A percentile compares a stretch with the other conserved stretches of the same genome.
Conservation (phyloP, 1,140 invertebrate species). For the Druon quercuslanigerum region DNA sequence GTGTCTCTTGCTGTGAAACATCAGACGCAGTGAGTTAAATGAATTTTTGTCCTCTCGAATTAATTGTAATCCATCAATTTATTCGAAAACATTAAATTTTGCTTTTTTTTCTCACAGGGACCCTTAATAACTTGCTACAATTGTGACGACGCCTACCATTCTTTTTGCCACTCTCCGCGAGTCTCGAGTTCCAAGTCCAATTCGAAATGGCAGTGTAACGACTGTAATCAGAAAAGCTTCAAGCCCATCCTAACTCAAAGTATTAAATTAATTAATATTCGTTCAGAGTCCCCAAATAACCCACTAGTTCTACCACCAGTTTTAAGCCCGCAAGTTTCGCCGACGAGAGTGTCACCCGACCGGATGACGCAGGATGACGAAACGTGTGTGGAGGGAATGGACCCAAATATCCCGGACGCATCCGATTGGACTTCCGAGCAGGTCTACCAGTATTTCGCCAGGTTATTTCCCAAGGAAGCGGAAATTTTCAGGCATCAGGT, state of each 20-base stretch:
- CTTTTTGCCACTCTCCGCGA: slow-evolving; percentile 82
- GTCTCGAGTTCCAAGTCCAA: slow-evolving; percentile 68
- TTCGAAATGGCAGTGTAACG: slow-evolving; percentile 68
- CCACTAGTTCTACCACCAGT: slow-evolving; percentile 62
- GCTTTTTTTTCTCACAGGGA: slow-evolving; percentile 56
- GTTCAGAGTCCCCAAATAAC: slow-evolving; percentile 64
- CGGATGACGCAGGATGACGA: slow-evolving; percentile 61
- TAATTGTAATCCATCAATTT: slow-evolving; percentile 14
- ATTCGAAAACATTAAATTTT: background rate
- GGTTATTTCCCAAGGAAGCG: slow-evolving; percentile 85
- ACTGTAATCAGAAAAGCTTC: slow-evolving; percentile 65
- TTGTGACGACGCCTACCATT: slow-evolving; percentile 90
- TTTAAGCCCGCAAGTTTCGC: slow-evolving; percentile 70
- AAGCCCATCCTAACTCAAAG: slow-evolving; percentile 50
- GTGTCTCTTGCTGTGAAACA: slow-evolving; percentile 82
- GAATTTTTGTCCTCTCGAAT: background rate
- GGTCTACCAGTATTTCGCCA: slow-evolving; percentile 86
- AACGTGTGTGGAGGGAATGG: slow-evolving; percentile 69
- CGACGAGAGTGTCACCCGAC: slow-evolving; percentile 60
- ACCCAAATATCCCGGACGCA: slow-evolving; percentile 85
- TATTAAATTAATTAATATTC: slow-evolving; percentile 45
- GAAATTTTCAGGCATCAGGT: slow-evolving; percentile 88
- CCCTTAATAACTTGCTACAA: slow-evolving; percentile 84
- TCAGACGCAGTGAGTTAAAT: slow-evolving; percentile 80
- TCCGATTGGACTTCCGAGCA: slow-evolving; percentile 87